These are phyloP conservation scores for Volucella inflata DNA, from an alignment of 2,888 invertebrate species.

Conservation along the genomic window DNA sequence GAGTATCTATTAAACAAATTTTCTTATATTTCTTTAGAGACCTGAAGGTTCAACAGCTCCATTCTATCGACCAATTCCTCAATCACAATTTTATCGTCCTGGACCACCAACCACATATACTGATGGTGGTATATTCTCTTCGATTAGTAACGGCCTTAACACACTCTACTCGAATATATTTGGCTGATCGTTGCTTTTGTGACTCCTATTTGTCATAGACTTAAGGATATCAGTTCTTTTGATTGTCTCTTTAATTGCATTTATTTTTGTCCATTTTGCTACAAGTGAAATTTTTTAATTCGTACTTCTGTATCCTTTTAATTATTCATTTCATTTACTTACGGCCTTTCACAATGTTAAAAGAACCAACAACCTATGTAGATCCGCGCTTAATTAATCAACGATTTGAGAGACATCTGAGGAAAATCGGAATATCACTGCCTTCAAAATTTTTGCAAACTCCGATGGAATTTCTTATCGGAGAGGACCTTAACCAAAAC, in stretches of 20 bases:
- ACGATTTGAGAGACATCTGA: conserved; percentile 31
- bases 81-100: conserved; percentile 84
- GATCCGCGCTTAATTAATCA: conserved; percentile 22
- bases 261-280: conserved; percentile 72
- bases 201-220: conserved; percentile 76
- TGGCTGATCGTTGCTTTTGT: conserved; percentile 84
- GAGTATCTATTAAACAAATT: neutral
- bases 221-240: conserved; percentile 74
- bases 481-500: conserved; percentile 12
- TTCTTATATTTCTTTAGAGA: conserved; percentile 84
- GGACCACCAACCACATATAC: conserved; percentile 83
- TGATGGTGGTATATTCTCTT: conserved; percentile 88
- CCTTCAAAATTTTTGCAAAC: conserved; percentile 55
- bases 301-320: conserved; percentile 18
- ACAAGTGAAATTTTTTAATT: conserved; percentile 72
- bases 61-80: conserved; percentile 87
- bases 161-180: conserved; percentile 91
- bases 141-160: conserved; percentile 90
- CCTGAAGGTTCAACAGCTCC: conserved; percentile 85
- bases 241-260: conserved; percentile 74
- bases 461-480: neutral
- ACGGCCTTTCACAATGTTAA: neutral
- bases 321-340: conserved; percentile 44
- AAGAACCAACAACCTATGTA: neutral
- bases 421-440: conserved; percentile 67